A percentile compares a stretch with the other conserved stretches of the same genome.
Evolutionary conservation across 1,140 invertebrate genomes (phyloP).

Genomic region (Drosophila miranda): DNA sequence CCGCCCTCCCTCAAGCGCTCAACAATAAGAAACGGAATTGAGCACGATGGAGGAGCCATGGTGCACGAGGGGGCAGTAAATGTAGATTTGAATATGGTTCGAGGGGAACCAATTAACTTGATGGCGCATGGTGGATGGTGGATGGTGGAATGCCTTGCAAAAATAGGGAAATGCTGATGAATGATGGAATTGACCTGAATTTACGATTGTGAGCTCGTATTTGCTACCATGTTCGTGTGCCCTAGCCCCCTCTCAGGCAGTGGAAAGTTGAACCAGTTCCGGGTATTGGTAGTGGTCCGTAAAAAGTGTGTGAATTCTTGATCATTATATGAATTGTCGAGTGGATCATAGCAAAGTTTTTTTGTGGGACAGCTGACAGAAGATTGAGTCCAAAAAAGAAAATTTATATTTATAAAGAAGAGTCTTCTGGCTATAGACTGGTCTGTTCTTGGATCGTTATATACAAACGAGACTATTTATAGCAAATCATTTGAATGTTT

Average conservation of each 20-base stretch:
- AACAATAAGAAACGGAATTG: conserved; percentile 12
- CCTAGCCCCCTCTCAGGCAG: no score
- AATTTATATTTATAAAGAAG: no score
- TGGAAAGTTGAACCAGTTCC: no score
- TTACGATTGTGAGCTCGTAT: conserved; percentile 3
- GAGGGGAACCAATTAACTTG: conserved; percentile 28
- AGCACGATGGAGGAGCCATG: conserved; percentile 12
- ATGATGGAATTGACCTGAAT: conserved; percentile 38
- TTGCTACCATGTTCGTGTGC: no score
- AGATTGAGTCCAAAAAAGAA: background rate
- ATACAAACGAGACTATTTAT: no score
- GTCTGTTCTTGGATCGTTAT: no score
- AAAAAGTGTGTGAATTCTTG: no score
- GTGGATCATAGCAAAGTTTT: no score
- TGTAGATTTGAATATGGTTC: background rate
- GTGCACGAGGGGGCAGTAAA: background rate
- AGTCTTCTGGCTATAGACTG: no score
- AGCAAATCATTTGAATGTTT: background rate
- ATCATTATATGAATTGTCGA: no score
- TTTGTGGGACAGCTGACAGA: background rate
- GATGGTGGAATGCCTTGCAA: conserved; percentile 39
- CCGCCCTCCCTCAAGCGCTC: background rate
- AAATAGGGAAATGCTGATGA: conserved; percentile 20
- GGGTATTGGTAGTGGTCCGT: no score
- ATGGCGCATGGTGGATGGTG: conserved; percentile 28